Evolutionary conservation across 2,797 vertebrate species (phyloP), one percentile per base, ranked within the genome.

Genomic region (Lacerta viridis): DNA sequence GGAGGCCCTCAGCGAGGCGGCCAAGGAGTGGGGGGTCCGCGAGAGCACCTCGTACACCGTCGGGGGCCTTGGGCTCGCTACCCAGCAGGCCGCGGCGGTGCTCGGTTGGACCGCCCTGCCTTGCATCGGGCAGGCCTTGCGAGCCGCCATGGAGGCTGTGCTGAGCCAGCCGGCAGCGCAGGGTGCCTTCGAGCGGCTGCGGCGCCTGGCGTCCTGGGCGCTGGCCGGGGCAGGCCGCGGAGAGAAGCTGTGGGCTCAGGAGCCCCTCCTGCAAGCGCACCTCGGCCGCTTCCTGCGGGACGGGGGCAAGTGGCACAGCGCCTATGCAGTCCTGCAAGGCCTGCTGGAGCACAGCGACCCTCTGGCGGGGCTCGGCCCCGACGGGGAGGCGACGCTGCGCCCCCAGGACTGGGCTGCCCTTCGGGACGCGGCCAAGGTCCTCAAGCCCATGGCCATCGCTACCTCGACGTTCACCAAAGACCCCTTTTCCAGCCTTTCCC

Each of bases 381-480:
- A 90, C 1, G 85, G 76, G 55, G 90, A 83, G 39, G 84, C 17
- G 92, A 92, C 89, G 88, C 94, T 79, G 75, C 92, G 66, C 85
- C 84, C 80, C 8, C 29, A 93, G 0, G 97, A 97, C 7, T 98
- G 97, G 97, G 96, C 94, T 41, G 88, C 96, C 61, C 90, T 97
- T 75, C 95, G 96, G 83, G 97, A 97, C 18, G 91, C 97, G 7
- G 96, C 95, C 86, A 92, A 91, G 25, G 96, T 97, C 13, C 96
- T 97, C 81, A 97, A 96, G 92, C 97, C 97, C 13, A 86, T 98
- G 90, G 96, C 97, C 0, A 96, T 98, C 78, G 97, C 97, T 1
- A 97, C 97, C 89, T 96, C 94, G 69, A 97, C 97, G 0, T 96
- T 97, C 8, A 96, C 97, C 91, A 96, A 96, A 87, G 97, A 97